Evolutionary conservation across 2,797 vertebrate species (phyloP), one percentile per base, ranked within the genome.

Genomic region (Myripristis jacobus): DNA sequence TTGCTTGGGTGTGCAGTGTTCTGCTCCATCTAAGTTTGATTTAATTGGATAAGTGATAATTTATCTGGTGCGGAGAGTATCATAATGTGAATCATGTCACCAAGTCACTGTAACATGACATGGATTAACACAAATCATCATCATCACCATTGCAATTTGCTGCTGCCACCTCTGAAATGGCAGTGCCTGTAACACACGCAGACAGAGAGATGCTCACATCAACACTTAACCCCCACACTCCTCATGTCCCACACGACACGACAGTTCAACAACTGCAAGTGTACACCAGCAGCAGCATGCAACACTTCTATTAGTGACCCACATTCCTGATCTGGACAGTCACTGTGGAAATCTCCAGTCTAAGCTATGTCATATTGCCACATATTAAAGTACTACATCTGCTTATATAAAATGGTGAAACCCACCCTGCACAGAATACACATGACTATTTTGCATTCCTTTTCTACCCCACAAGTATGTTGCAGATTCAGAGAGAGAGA

Each of bases 21-120:
- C 77, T 67, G 73, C 73, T 70, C 50, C 21, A 16, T 80, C 68
- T 64, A 60, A 74, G 64, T 90, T 82, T 70, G 81, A 83, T 83
- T 88, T 88, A 90, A 90, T 91, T 89, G 81, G 81, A 81, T 78
- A 89, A 86, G 81, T 85, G 83, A 87, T 88, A 57, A 89, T 91
- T 90, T 86, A 52, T 81, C 36, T 80, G 88, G 75, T 75, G 80
- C 56, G 72, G 60, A 84, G 65, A 65, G 65, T 79, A 82, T 80
- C 76, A 73, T 82, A 73, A 87, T 81, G 66, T 80, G 75, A 70
- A 85, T 86, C 73, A 73, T 88, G 81, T 89, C 85, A 86, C 85
- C 83, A 83, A 81, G 83, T 61, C 69, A 66, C 73, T 68, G 57
- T 57, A 80, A 89, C 89, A 87, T 82, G 87, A 89, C 87, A 88